These are phyloP conservation scores for Empidonax traillii DNA, from an alignment of 2,113 vertebrate species.

Conservation along the genomic window DNA sequence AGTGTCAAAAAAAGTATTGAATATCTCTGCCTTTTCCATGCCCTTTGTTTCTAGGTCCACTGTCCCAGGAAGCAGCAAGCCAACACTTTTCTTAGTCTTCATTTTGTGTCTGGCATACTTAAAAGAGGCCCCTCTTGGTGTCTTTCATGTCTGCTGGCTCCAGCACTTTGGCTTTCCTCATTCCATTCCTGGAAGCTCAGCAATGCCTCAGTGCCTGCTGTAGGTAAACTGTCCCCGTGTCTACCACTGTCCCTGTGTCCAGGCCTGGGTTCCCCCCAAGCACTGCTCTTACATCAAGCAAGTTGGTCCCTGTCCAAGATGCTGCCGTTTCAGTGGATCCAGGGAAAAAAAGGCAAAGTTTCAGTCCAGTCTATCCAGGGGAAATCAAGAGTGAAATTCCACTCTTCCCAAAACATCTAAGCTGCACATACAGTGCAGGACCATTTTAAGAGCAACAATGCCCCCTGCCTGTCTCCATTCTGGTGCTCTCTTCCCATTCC, in stretches of 20 bases:
- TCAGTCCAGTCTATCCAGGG: background rate
- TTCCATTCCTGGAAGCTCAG: background rate
- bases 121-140: background rate
- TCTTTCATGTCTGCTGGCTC: background rate
- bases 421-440: background rate
- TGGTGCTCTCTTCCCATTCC: background rate
- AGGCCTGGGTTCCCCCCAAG: background rate
- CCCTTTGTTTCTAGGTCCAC: background rate
- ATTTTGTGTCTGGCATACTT: background rate
- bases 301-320: background rate
- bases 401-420: background rate
- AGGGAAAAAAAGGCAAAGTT: background rate
- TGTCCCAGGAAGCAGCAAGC: background rate
- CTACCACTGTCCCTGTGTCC: background rate
- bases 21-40: background rate
- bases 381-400: background rate
- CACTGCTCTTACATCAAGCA: background rate
- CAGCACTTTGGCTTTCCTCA: background rate
- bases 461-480: constrained; percentile 50
- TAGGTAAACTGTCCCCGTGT: background rate
- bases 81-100: background rate
- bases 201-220: background rate
- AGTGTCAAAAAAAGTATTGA: background rate
- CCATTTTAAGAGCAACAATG: constrained; percentile 62
- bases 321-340: background rate